phyloP scores from a whole-genome alignment of 53 echinoderm and acorn worm genomes.

The Glandiceps talaboti region DNA sequence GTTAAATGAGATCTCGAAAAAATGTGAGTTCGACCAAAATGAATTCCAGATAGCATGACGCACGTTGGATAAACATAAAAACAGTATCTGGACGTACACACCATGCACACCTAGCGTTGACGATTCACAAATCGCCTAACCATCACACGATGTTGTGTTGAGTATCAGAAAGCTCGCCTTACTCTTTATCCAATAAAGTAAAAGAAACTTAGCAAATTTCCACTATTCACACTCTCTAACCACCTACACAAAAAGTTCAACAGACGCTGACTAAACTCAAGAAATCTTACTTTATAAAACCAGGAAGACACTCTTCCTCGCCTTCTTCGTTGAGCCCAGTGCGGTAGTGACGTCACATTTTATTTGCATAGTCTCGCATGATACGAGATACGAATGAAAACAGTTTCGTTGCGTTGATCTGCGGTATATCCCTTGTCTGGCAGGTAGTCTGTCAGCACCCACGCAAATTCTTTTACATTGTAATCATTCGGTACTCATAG shows the following conservation, averaged over 20 bases:
- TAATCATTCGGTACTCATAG: too few species aligned
- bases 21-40: too few species aligned
- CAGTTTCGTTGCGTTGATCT: too few species aligned
- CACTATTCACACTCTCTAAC: neutral
- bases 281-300: neutral
- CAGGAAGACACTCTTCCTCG: neutral
- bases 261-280: neutral
- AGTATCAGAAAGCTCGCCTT: neutral
- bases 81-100: neutral
- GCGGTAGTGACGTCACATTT: neutral
- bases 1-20: too few species aligned
- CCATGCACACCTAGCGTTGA: too few species aligned
- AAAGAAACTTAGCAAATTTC: too few species aligned
- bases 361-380: neutral
- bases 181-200: too few species aligned
- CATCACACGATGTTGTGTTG: neutral
- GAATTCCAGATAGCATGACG: too few species aligned
- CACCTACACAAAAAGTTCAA: neutral
- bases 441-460: too few species aligned
- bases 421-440: too few species aligned
- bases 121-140: too few species aligned
- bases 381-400: neutral
- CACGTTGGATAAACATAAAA: neutral
- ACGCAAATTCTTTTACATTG: too few species aligned
- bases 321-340: neutral